phyloP scores from a whole-genome alignment of 2,113 vertebrate species.

The Stigmatopora nigra region DNA sequence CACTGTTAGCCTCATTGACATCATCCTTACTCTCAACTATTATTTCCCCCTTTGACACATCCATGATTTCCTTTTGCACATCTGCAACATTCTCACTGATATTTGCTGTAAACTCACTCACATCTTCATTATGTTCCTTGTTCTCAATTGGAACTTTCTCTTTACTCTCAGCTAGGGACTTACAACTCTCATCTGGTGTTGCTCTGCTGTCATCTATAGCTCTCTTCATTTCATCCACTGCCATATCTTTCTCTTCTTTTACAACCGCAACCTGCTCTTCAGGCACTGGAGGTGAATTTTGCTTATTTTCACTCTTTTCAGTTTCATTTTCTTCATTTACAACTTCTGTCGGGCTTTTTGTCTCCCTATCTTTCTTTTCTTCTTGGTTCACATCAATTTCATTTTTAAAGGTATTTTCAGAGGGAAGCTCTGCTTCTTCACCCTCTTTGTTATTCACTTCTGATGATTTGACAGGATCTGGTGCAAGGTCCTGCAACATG shows the following conservation, averaged over 20 bases:
- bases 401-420: slow-evolving; percentile 24
- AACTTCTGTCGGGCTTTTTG: slow-evolving; percentile 52
- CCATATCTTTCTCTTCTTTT: slow-evolving; percentile 4
- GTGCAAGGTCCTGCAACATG: slow-evolving; percentile 43
- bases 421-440: slow-evolving; percentile 17
- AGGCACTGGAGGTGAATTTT: slow-evolving; percentile 2
- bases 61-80: too few species aligned
- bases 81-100: slow-evolving; percentile 22
- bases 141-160: not conserved
- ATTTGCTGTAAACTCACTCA: slow-evolving; percentile 5
- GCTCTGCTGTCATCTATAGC: not conserved
- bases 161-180: not conserved
- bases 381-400: slow-evolving; percentile 9
- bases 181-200: slow-evolving; percentile 19
- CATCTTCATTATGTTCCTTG: not conserved
- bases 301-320: slow-evolving; percentile 57
- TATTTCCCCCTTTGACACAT: too few species aligned
- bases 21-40: too few species aligned
- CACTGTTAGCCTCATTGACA: too few species aligned
- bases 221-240: not conserved
- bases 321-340: slow-evolving; percentile 66
- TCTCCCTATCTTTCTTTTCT: slow-evolving; percentile 65
- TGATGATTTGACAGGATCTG: slow-evolving; percentile 11
- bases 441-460: slow-evolving; percentile 20
- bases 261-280: slow-evolving; percentile 22